A percentile compares a stretch with the other conserved stretches of the same genome.
These are phyloP conservation scores for Trachelus iudaicus DNA, from an alignment of 2,888 invertebrate genomes.

Conservation along the genomic window DNA sequence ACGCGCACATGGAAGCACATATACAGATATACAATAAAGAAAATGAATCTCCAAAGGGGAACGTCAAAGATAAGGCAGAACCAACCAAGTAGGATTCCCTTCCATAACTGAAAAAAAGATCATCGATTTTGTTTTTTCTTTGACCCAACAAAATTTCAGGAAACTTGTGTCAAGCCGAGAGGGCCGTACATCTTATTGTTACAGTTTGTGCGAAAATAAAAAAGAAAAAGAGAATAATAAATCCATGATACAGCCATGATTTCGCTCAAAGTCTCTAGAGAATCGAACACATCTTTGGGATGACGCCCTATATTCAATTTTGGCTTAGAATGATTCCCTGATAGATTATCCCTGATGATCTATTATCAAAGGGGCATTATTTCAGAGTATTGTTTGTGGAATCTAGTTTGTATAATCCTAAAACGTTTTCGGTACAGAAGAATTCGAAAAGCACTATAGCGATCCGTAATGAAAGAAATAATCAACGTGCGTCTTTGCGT, in stretches of 20 bases:
- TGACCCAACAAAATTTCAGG: not conserved
- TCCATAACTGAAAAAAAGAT: not conserved
- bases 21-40: too few relatives aligned
- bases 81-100: not conserved
- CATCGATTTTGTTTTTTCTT: not conserved
- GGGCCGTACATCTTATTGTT: not conserved
- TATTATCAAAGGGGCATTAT: not conserved
- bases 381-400: not conserved
- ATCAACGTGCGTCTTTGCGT: not conserved
- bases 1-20: too few relatives aligned
- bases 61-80: not conserved
- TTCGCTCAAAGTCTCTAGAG: not conserved
- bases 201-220: not conserved
- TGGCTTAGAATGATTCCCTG: not conserved
- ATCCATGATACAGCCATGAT: not conserved
- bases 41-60: not conserved
- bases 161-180: too few relatives aligned
- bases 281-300: not conserved
- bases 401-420: not conserved
- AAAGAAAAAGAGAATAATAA: not conserved
- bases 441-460: not conserved
- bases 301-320: not conserved
- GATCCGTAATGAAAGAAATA: not conserved
- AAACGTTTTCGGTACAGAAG: not conserved
- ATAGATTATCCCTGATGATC: not conserved